phyloP scores from a whole-genome alignment of 1,140 invertebrate species.

The Sycophila sp. region DNA sequence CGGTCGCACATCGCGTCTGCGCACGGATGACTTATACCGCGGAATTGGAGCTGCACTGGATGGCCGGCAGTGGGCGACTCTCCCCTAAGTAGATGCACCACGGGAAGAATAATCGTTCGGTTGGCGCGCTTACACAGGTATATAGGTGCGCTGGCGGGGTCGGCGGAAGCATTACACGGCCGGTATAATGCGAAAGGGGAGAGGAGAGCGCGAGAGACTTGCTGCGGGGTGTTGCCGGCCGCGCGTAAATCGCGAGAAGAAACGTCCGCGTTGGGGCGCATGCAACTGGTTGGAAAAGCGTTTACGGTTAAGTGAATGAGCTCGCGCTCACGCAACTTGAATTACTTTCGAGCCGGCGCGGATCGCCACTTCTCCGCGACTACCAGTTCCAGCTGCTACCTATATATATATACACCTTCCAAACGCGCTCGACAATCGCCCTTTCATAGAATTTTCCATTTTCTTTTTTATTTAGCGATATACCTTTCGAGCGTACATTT shows the following conservation, averaged over 20 bases:
- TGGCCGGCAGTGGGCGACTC: background rate
- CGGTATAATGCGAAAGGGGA: background rate
- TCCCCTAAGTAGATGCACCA: background rate
- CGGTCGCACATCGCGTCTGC: background rate
- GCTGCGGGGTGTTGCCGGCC: background rate
- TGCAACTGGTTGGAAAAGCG: slow-evolving; percentile 41
- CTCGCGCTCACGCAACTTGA: slow-evolving; percentile 34
- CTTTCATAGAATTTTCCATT: no score
- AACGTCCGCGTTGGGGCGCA: background rate
- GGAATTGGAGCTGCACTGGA: background rate
- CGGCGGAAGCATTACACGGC: no score
- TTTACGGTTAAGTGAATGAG: slow-evolving; percentile 37
- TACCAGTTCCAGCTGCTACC: background rate
- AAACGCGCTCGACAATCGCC: no score
- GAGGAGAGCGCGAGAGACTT: background rate
- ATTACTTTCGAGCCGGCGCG: slow-evolving; percentile 33
- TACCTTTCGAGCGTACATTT: no score
- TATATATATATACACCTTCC: no score
- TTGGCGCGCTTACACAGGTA: background rate
- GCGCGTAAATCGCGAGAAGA: slow-evolving; percentile 1
- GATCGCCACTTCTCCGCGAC: background rate
- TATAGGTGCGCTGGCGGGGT: background rate
- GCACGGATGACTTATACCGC: no score
- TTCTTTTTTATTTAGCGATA: no score
- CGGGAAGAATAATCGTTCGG: background rate